Conservation (phyloP, 2,113 vertebrate genomes). For the Hippocampus guttulatus region DNA sequence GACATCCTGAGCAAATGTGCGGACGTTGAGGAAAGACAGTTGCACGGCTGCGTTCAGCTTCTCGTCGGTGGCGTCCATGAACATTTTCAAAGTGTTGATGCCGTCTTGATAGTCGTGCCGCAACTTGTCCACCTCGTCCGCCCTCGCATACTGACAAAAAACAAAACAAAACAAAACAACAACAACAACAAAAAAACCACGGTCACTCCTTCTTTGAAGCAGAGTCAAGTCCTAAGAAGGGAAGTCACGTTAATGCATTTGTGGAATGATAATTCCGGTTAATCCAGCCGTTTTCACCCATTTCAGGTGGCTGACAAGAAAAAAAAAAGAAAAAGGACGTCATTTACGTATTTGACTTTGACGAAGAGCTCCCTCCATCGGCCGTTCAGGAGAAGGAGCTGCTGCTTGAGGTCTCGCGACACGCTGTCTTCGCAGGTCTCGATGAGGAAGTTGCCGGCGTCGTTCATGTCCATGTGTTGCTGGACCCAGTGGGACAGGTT, state of each 20-base stretch:
- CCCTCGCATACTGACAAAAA: constrained; percentile 83
- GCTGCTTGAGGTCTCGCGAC: constrained; percentile 94
- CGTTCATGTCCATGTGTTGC: constrained; percentile 95
- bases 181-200: neutral
- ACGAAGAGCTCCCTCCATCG: constrained; percentile 78
- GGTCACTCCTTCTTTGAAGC: neutral
- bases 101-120: constrained; percentile 85
- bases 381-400: constrained; percentile 83
- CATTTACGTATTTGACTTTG: constrained; percentile 92
- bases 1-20: constrained; percentile 84
- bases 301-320: no score
- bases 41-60: constrained; percentile 82
- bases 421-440: constrained; percentile 94
- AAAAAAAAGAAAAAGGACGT: neutral
- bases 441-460: constrained; percentile 96
- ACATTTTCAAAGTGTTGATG: constrained; percentile 78
- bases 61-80: constrained; percentile 79
- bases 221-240: no score
- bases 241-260: no score
- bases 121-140: constrained; percentile 88
- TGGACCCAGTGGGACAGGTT: constrained; percentile 84
- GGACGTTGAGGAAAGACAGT: constrained; percentile 86
- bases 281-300: no score
- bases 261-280: no score
- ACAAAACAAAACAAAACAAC: neutral